Conservation (phyloP, 2,797 vertebrate genomes). For the Distichodus sexfasciatus region DNA sequence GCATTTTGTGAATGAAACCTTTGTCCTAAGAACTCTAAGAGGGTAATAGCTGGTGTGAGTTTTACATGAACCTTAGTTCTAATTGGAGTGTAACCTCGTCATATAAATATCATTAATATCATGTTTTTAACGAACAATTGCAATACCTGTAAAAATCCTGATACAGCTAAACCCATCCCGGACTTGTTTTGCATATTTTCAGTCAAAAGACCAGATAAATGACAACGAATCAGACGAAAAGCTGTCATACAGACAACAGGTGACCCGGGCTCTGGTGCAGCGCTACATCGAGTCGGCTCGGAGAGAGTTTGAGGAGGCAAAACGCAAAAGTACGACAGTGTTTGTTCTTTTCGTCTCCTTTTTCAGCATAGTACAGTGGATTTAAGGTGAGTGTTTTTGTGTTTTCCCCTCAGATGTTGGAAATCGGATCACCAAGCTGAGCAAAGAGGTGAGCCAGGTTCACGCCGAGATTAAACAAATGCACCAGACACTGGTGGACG, state of each 20-base stretch:
- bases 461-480: constrained; percentile 77
- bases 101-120: neutral
- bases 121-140: no score
- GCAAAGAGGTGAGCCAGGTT: constrained; percentile 77
- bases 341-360: neutral
- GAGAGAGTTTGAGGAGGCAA: constrained; percentile 84
- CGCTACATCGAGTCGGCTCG: constrained; percentile 85
- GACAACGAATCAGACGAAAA: constrained; percentile 48
- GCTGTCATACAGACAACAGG: constrained; percentile 77
- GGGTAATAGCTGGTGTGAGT: no score
- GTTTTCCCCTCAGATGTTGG: constrained; percentile 75
- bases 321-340: constrained; percentile 77
- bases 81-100: no score
- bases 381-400: neutral
- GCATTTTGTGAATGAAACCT: no score
- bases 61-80: no score
- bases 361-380: neutral
- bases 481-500: constrained; percentile 57
- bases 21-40: no score
- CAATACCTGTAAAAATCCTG: no score
- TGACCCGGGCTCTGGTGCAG: constrained; percentile 84
- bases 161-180: no score
- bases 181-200: constrained; percentile 1
- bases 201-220: constrained; percentile 45
- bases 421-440: constrained; percentile 86